Conservation (phyloP, 1,140 invertebrate species). For the Drosophila santomea region DNA sequence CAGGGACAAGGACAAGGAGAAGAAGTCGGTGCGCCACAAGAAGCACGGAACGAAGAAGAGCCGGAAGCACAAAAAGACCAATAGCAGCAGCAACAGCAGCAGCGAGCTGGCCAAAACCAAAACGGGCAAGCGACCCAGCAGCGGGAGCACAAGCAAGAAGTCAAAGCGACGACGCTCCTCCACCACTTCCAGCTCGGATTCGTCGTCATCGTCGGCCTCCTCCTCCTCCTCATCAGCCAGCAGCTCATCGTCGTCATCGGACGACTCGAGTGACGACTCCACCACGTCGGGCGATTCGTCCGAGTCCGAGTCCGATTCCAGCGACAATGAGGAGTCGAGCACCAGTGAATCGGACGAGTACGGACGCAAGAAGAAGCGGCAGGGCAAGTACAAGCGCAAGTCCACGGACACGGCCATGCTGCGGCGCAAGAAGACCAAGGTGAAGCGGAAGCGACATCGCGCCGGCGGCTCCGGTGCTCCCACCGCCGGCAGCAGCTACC, state of each 20-base stretch:
- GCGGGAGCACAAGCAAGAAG: slow-evolving; percentile 53
- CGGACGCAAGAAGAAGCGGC: slow-evolving; percentile 77
- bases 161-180: slow-evolving; percentile 63
- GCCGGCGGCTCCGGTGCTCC: slow-evolving; percentile 46
- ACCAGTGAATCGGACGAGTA: slow-evolving; percentile 80
- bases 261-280: neutral
- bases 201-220: slow-evolving; percentile 25
- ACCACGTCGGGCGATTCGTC: slow-evolving; percentile 17
- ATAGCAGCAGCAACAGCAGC: slow-evolving; percentile 9
- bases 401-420: slow-evolving; percentile 67
- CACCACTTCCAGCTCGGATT: slow-evolving; percentile 33
- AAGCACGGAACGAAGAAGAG: slow-evolving; percentile 54
- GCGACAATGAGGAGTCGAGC: slow-evolving; percentile 80
- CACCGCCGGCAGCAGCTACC: slow-evolving; percentile 64
- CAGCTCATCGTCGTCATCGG: slow-evolving; percentile 8
- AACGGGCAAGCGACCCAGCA: slow-evolving; percentile 41
- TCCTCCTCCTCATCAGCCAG: slow-evolving; percentile 33
- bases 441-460: slow-evolving; percentile 74
- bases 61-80: slow-evolving; percentile 54
- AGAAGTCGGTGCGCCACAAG: slow-evolving; percentile 64
- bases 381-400: slow-evolving; percentile 81
- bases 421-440: slow-evolving; percentile 76
- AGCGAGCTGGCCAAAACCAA: slow-evolving; percentile 29
- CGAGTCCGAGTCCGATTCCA: slow-evolving; percentile 72
- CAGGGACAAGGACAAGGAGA: slow-evolving; percentile 37